Evolutionary conservation across 2,113 vertebrate species (phyloP), one percentile per base, ranked within the genome.

Genomic region (Amblyornis subalaris): DNA sequence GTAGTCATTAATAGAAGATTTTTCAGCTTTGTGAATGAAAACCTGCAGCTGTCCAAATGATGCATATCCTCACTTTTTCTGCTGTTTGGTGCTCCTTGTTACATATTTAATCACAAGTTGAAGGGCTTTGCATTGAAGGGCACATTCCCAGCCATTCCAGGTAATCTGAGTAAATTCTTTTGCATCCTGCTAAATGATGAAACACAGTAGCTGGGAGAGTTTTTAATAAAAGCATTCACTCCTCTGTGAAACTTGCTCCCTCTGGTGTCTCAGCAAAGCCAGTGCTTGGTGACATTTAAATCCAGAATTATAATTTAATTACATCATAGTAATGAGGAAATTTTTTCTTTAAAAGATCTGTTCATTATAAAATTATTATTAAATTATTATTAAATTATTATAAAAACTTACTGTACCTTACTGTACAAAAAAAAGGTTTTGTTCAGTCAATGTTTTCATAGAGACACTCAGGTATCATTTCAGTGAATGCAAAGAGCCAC

Each of bases 161-260:
- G 9, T 33, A 40, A 25, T 66, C 62, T 36, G 33, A 24, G 15
- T 47, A 18, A 57, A 80, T 58, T 89, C 51, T 64, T 71, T 42
- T 65, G 14, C n/a, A 9, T 50, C 19, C 15, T 72, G 14, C 31
- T 53, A 24, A 69, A 71, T n/a, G 48, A 25, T n/a, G 44, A 28
- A 74, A 29, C 36, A 18, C 54, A 25, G 42, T 25, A 81, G 31
- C 29, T 1, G 1, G 11, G 25, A 51, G 25, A 35, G 21, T 47
- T 71, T 48, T 77, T 36, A 38, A 2, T 38, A 4, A 24, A 48
- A 44, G 33, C 35, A 2, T 28, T 66, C 20, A 1, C 12, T 88
- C 20, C 21, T 40, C 36, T 80, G 64, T 94, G 93, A 48, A 93
- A 29, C 78, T 76, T 86, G 84, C 97, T 95, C 97, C 97, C 96